Evolutionary conservation across 2,888 invertebrate genomes (phyloP), one percentile per base, ranked within the genome.

Genomic region (Monochamus alternatus): DNA sequence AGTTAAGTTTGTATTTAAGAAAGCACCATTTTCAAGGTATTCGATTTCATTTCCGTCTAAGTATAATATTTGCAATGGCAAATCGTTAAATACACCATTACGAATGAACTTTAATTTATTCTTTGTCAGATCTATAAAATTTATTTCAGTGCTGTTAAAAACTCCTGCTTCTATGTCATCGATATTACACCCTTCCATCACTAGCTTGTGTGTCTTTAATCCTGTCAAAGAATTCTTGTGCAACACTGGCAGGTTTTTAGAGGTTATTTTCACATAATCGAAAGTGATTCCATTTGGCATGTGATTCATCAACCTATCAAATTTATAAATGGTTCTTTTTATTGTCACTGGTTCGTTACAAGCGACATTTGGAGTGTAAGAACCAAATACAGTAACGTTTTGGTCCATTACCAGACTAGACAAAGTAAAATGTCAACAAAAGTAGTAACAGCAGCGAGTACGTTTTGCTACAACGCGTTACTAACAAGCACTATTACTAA

Each of bases 31-130:
- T 67, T 55, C 51, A n/a, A 66, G 30, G 30, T 32, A 31, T 8
- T 66, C 66, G 14, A 66, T 66, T 31, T 52, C 10, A 55, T 67
- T 67, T 58, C 55, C 67, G 32, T 30, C 67, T n/a, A 67, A 43
- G 38, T 14, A 55, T 43, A 67, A 12, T 30, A 2, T 8, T 12
- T 10, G 4, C 22, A 22, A n/a, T 14, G 10, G 4, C 43, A 67
- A 12, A 52, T 67, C 10, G 55, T 58, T 52, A 43, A 67, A 67
- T 3, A 67, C 55, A 3, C 67, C 67, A 3, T 10, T 38, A 8
- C 32, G 32, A 43, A 67, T 58, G n/a, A 5, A 7, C 38, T 32
- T 55, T 55, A 67, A 8, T 3, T 52, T 31, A 14, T 67, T 67
- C 5, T 38, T 55, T n/a, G 58, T 38, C 32, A 67, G 32, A 31